Evolutionary conservation across 2,113 vertebrate genomes (phyloP), one percentile per base, ranked within the genome.

Genomic region (Lethenteron reissneri): DNA sequence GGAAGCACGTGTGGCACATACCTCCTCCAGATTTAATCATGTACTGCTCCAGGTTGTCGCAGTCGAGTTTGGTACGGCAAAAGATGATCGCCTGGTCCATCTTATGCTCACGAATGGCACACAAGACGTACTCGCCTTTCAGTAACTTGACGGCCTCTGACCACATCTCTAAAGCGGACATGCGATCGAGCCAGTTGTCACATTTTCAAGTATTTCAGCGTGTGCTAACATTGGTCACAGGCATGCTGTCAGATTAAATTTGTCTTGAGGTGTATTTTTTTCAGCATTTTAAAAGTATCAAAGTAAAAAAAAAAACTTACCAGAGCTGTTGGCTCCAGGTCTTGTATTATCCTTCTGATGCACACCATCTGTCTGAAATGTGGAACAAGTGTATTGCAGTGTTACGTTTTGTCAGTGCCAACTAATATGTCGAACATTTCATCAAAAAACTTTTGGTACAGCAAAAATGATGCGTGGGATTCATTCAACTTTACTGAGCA

Each of bases 21-120:
- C 94, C 94, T 85, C 94, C 94, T 2, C 92, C 94, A 73, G 95
- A 88, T 8, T 92, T 87, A 72, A 95, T 85, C n/a, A 99, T 90
- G 77, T 92, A 85, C 72, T 89, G 87, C 74, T 99, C 94, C 88
- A 99, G 81, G 78, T 99, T 97, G 79, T 99, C 94, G 72, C 94
- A 99, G 80, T 99, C 92, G 9, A 99, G 87, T 82, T 99, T 99
- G 73, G 92, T 99, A 74, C 94, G 84, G 76, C 94, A 99, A 83
- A 97, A 99, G 76, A 99, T 76, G 75, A 99, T 99, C 62, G 94
- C 94, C 81, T 95, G 91, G 77, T 99, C 94, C 92, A 99, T 96
- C 80, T 97, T 95, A 80, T 99, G 94, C 58, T 99, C 94, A 76
- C 88, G 95, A 75, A 97, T 91, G 70, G 94, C 92, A 2, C 85